Evolutionary conservation across 2,113 vertebrate species (phyloP).

Genomic region (Vicugna pacos): DNA sequence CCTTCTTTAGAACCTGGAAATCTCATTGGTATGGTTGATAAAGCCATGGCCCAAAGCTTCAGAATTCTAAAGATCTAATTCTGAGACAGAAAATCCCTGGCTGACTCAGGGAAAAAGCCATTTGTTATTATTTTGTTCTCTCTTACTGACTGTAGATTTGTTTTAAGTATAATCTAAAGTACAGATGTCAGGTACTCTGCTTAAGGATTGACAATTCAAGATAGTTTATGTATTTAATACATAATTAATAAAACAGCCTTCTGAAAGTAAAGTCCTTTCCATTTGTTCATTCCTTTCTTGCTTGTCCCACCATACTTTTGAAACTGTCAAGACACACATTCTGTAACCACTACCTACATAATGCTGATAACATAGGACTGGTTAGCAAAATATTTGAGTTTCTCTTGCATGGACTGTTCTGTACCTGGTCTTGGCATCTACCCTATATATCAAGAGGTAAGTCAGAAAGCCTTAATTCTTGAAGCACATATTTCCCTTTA

Average conservation of each 20-base stretch:
- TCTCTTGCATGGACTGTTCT: neutral
- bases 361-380: neutral
- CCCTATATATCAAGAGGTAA: neutral
- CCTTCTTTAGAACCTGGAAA: conserved; percentile 31
- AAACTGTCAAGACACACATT: neutral
- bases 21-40: neutral
- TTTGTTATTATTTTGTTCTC: conserved; percentile 21
- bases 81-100: neutral
- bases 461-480: neutral
- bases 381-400: neutral
- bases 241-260: neutral
- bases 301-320: neutral
- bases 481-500: neutral
- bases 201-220: neutral
- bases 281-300: neutral
- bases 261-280: neutral
- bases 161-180: neutral
- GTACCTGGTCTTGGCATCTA: neutral
- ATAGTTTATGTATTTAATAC: neutral
- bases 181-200: neutral
- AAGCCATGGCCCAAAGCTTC: neutral
- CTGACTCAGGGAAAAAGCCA: neutral
- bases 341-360: neutral
- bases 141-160: neutral
- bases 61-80: conserved; percentile 21